Conservation (phyloP, 1,140 invertebrate genomes). For the Dermatophagoides farinae region DNA sequence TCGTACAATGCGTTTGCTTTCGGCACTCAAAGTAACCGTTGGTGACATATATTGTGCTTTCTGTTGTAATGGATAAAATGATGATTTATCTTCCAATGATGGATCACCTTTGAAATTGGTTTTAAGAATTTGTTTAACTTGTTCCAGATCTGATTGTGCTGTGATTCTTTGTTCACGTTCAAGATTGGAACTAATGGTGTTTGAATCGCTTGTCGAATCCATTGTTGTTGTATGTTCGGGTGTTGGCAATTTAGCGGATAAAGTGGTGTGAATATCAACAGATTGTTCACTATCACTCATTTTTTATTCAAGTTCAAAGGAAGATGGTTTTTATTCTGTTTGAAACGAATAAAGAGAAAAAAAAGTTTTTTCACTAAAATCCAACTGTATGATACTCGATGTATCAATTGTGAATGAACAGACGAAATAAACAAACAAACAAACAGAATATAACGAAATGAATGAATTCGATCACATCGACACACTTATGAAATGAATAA, state of each 20-base stretch:
- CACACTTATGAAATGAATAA: no score
- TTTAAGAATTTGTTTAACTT: conserved; percentile 8
- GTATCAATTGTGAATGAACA: no score
- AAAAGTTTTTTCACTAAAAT: no score
- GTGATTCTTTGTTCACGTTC: not conserved
- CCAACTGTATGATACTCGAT: no score
- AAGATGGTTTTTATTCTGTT: no score
- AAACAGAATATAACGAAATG: no score
- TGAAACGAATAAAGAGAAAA: no score
- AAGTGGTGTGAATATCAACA: not conserved
- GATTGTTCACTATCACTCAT: conserved; percentile 7
- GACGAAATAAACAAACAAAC: no score
- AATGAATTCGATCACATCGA: no score
- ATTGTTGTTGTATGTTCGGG: not conserved
- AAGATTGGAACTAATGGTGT: no score
- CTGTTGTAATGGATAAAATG: conserved; percentile 12
- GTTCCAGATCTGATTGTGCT: conserved; percentile 6
- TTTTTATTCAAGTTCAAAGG: no score
- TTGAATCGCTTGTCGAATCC: no score
- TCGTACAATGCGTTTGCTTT: conserved; percentile 15
- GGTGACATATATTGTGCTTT: conserved; percentile 14
- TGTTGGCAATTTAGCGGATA: not conserved
- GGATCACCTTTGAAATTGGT: conserved; percentile 8
- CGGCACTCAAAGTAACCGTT: conserved; percentile 6
- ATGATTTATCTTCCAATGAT: conserved; percentile 8